Base-by-base conservation (phyloP, 2,888 invertebrate species). In the Eulithis prunata region DNA sequence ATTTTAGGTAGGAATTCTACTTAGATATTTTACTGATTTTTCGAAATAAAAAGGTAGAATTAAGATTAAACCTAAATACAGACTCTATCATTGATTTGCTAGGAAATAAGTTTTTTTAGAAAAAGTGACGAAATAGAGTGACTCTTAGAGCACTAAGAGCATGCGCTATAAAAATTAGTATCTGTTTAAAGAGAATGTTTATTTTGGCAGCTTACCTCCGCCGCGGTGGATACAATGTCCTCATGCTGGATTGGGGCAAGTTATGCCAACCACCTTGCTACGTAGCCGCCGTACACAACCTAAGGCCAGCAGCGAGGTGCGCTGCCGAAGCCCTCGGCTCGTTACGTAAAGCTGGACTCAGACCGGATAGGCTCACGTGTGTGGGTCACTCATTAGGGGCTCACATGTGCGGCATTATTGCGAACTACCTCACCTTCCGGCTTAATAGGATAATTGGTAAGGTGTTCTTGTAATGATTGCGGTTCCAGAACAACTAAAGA, bases 311-410 rank as follows among this genome's bases (percentile, higher is more conserved):
- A 5, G 96, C 96, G 0, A 94, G 94, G 63, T 97, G 97, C 80
- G 93, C 95, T 0, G 96, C 96, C 0, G 94, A 94, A 21, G 93
- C 95, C 3, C 84, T 96, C 51, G 95, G 94, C 5, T 89, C 91
- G 3, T 87, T 97, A 57, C 92, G 96, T 36, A 92, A 94, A 68
- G 94, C 95, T 3, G 96, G 96, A 0, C 86, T 96, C 52, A 90
- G 94, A 59, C 95, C 96, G 4, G 94, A 95, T 70, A 88, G 93
- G 52, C 94, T 96, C 46, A 96, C 95, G 0, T 97, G 97, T 81
- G 95, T 97, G 1, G 97, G 97, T 0, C 97, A 97, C 86, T 96
- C 96, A 4, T 88, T 96, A 49, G 97, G 97, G 0, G 96, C 96
- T 0, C 97, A 97, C 79, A 87, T 96, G 61, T 97, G 97, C 75